phyloP scores from a whole-genome alignment of 2,113 vertebrate species.

The Hydrochoerus hydrochaeris region DNA sequence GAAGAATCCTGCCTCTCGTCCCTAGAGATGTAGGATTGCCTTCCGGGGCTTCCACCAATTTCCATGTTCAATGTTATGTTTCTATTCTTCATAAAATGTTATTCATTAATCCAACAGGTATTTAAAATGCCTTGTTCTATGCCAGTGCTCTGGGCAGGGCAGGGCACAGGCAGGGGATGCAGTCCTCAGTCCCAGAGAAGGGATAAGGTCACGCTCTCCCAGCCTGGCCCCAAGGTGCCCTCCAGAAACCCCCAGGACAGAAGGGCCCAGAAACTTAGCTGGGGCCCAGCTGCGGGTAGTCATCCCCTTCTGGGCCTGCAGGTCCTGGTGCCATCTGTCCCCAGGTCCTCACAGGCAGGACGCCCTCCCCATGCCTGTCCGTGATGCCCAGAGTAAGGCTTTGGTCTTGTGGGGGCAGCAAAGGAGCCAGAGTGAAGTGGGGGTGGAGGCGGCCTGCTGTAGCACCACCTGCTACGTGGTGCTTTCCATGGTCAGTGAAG shows the following conservation, averaged over 20 bases:
- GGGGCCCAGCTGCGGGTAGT: background rate
- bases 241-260: background rate
- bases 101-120: background rate
- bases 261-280: background rate
- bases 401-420: too few relatives aligned
- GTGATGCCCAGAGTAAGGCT: fast-evolving
- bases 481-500: background rate
- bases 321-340: background rate
- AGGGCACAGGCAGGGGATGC: background rate
- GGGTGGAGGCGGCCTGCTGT: background rate
- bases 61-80: background rate
- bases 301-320: background rate
- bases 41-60: background rate
- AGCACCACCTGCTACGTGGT: background rate
- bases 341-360: fast-evolving
- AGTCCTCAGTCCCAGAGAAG: fast-evolving
- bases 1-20: background rate
- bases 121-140: background rate
- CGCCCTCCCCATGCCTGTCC: background rate
- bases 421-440: background rate
- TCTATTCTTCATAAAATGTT: background rate
- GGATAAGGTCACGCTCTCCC: background rate
- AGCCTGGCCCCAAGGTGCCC: fast-evolving
- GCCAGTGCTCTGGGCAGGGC: background rate
- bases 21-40: background rate